Evolutionary conservation across 2,113 vertebrate genomes (phyloP), one percentile per base, ranked within the genome.

Genomic region (Phylloscopus trochilus): DNA sequence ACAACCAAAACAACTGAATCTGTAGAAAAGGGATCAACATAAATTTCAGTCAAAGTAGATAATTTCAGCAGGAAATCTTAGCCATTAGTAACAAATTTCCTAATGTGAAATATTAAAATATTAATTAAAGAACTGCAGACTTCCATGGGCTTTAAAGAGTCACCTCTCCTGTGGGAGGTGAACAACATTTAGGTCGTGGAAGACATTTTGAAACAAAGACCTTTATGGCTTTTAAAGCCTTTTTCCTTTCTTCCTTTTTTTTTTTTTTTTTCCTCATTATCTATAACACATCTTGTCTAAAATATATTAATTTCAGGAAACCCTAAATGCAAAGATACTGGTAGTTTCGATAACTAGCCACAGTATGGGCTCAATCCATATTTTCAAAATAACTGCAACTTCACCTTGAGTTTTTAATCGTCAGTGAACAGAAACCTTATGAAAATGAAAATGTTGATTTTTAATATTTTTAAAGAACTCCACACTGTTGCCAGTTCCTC

Each of bases 21-120:
- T 79, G n/a, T 90, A 87, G 68, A 47, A 96, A 87, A 90, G 26
- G 30, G n/a, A 67, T 85, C 94, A 94, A 84, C 66, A 83, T 16
- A 66, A 74, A 92, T n/a, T 73, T 19, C 73, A 91, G 76, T 88
- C 66, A 86, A 92, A 30, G 5, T 43, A 30, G 27, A 81, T 87
- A 20, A 78, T 23, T 88, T 83, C 58, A 74, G 43, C 19, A 90
- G 37, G 89, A 95, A 96, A 93, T 67, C 67, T 44, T 39, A 74
- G 39, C 31, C 68, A 56, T 74, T 76, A 84, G 20, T 21, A 66
- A 52, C n/a, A 59, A 35, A 52, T 86, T 91, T 93, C 14, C 35
- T 93, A 41, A 70, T 41, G 44, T 47, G 33, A 87, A 52, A 82
- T 85, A 92, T 76, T 63, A 78, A 94, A 86, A 9, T 63, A 84